A percentile compares a stretch with the other conserved stretches of the same genome.
Evolutionary conservation across 2,797 vertebrate genomes (phyloP).

Genomic region (Sebastes paucispinis): DNA sequence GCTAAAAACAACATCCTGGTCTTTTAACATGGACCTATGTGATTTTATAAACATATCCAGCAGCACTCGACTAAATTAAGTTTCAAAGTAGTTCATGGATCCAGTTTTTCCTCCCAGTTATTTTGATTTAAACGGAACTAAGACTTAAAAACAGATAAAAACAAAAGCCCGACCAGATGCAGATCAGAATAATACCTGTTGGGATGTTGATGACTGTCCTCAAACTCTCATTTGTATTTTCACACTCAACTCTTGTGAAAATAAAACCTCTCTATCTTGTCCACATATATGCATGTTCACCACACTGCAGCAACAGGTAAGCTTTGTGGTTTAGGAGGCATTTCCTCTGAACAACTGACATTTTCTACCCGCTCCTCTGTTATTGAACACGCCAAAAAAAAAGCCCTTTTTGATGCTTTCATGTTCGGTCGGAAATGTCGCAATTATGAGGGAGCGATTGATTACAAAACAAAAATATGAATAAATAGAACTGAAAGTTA

Average conservation of each 20-base stretch:
- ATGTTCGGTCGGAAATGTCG: conserved; percentile 37
- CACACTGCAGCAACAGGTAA: conserved; percentile 13
- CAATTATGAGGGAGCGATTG: neutral
- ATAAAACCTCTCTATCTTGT: neutral
- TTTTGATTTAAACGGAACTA: neutral
- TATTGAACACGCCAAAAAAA: conserved; percentile 52
- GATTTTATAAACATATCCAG: neutral
- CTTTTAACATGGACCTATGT: neutral
- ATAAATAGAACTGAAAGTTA: fast-evolving
- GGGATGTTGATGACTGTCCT: neutral
- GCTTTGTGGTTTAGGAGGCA: neutral
- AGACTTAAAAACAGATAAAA: neutral
- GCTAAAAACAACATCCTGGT: neutral
- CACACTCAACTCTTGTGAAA: neutral
- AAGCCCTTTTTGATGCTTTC: conserved; percentile 55
- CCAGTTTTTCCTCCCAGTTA: neutral
- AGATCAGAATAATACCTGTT: neutral
- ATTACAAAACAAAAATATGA: neutral
- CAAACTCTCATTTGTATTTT: neutral
- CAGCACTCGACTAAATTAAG: neutral
- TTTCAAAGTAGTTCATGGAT: neutral
- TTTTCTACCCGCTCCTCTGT: neutral
- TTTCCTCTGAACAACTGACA: conserved; percentile 7
- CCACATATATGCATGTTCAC: too few relatives aligned
- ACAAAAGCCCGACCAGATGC: neutral